Evolutionary conservation across 1,140 invertebrate species (phyloP).

Genomic region (Bombus fervidus): DNA sequence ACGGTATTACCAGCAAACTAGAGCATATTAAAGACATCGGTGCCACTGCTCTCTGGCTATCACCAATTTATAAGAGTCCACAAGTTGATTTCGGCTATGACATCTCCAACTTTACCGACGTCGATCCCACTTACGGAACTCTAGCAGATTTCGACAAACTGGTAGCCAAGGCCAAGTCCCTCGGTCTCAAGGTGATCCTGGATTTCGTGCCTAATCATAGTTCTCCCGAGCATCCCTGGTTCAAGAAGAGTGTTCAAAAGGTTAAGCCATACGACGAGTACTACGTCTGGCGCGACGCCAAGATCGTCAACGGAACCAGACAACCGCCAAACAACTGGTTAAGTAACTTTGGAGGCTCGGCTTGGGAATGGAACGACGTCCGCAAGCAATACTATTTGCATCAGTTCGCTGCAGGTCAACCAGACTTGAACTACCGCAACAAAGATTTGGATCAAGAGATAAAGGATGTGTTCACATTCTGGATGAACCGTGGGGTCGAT

Average conservation of each 20-base stretch:
- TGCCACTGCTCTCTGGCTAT: constrained; percentile 86
- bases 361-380: constrained; percentile 83
- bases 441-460: constrained; percentile 83
- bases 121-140: constrained; percentile 85
- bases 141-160: constrained; percentile 85
- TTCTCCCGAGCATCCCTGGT: constrained; percentile 87
- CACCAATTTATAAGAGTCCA: constrained; percentile 84
- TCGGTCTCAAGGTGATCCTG: constrained; percentile 81
- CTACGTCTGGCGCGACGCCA: constrained; percentile 86
- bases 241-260: constrained; percentile 84
- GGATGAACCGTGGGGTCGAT: constrained; percentile 87
- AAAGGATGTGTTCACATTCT: constrained; percentile 84
- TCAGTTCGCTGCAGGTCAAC: constrained; percentile 85
- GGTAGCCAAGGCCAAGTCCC: constrained; percentile 75
- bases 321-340: constrained; percentile 78
- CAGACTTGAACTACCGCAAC: constrained; percentile 88
- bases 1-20: constrained; percentile 85
- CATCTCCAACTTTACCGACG: constrained; percentile 85
- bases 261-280: constrained; percentile 86
- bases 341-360: constrained; percentile 79
- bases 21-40: constrained; percentile 86
- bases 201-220: constrained; percentile 91
- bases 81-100: constrained; percentile 87
- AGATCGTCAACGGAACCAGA: constrained; percentile 61
- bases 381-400: constrained; percentile 85